Evolutionary conservation across 2,797 vertebrate species (phyloP).

Genomic region (Fratercula arctica): DNA sequence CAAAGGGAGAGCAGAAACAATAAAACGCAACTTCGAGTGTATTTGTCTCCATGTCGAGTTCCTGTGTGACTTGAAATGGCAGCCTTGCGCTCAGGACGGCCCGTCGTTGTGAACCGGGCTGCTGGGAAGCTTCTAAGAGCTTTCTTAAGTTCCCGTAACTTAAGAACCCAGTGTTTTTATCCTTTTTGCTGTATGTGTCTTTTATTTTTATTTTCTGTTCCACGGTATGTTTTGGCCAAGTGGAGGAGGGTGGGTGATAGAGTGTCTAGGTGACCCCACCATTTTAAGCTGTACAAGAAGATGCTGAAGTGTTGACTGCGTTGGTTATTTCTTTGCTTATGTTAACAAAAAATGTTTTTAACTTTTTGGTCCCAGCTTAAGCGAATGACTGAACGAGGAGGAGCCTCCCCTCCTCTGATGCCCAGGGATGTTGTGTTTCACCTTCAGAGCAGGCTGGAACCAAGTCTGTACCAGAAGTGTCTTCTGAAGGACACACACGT

Average conservation of each 20-base stretch:
- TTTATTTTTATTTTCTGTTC: background rate
- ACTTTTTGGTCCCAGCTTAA: background rate
- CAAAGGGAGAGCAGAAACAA: background rate
- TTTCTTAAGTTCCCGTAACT: background rate
- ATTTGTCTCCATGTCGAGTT: background rate
- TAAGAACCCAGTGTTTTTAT: background rate
- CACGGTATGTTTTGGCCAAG: background rate
- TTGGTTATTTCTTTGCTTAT: background rate
- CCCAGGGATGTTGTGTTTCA: background rate
- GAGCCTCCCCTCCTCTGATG: background rate
- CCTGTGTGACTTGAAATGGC: background rate
- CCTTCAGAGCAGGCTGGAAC: background rate
- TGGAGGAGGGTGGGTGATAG: background rate
- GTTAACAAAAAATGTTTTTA: background rate
- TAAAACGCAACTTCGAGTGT: background rate
- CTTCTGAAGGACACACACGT: accelerated
- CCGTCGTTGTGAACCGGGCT: background rate
- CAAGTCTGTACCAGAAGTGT: background rate
- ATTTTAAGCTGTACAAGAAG: background rate
- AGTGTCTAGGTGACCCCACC: background rate
- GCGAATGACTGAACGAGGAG: background rate
- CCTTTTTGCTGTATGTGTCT: background rate
- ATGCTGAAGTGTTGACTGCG: background rate
- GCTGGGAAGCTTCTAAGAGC: background rate
- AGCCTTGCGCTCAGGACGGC: background rate